These are phyloP conservation scores for Zophobas atratus DNA, from an alignment of 1,140 invertebrate genomes.

Conservation along the genomic window DNA sequence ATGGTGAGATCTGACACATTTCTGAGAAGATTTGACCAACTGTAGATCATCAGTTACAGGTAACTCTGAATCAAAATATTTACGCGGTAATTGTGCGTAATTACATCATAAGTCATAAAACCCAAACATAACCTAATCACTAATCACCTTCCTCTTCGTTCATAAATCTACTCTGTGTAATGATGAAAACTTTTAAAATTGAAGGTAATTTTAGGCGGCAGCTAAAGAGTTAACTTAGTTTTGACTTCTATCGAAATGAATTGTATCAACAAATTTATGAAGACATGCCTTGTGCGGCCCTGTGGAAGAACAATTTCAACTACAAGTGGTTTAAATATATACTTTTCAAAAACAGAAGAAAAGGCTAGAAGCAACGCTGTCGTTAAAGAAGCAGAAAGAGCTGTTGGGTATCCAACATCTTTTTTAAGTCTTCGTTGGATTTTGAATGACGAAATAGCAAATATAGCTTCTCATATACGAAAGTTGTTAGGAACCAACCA, in stretches of 20 bases:
- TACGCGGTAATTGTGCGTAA: no score
- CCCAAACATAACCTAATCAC: no score
- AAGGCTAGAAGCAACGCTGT: slow-evolving; percentile 19
- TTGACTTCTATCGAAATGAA: background rate
- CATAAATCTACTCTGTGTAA: no score
- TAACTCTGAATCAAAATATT: no score
- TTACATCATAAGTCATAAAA: no score
- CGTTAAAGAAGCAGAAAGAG: slow-evolving; percentile 93
- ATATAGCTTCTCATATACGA: slow-evolving; percentile 90
- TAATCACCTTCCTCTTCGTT: no score
- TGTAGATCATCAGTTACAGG: no score
- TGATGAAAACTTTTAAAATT: no score
- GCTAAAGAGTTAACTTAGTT: background rate
- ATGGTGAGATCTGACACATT: no score
- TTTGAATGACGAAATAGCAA: slow-evolving; percentile 94
- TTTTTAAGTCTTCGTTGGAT: slow-evolving; percentile 93
- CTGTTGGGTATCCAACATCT: slow-evolving; percentile 95
- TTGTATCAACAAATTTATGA: background rate
- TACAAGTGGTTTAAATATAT: background rate
- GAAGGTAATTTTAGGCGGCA: no score
- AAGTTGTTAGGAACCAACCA: slow-evolving; percentile 95
- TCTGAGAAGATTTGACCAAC: no score
- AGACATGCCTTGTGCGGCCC: background rate
- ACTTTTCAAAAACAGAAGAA: slow-evolving; percentile 1
- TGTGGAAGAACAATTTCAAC: background rate